Conservation (phyloP, 2,113 vertebrate species). For the Apodemus speciosus region DNA sequence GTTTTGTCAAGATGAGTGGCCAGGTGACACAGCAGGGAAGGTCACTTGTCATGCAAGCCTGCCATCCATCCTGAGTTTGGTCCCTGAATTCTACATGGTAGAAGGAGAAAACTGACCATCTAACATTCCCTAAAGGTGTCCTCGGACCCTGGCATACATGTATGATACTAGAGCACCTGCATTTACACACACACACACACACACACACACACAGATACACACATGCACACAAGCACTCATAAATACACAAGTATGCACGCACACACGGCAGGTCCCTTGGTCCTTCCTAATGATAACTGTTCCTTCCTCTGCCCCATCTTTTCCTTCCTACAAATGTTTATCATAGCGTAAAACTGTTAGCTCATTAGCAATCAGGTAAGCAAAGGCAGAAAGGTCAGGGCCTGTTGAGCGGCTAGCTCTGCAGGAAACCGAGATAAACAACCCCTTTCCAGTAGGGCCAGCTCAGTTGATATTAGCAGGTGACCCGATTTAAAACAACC, state of each 20-base stretch:
- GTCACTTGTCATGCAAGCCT: neutral
- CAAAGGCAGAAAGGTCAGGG: neutral
- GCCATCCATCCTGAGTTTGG: neutral
- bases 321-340: constrained; percentile 41
- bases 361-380: neutral
- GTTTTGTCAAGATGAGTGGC: neutral
- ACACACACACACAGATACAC: neutral
- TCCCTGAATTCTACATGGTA: neutral
- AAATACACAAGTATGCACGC: neutral
- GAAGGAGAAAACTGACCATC: neutral
- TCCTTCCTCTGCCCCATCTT: neutral
- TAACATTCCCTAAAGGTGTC: too few species aligned
- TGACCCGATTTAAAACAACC: neutral
- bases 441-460: constrained; percentile 7
- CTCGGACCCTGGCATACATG: too few species aligned
- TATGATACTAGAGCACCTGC: neutral
- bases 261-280: neutral
- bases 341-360: neutral
- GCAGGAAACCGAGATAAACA: constrained; percentile 52
- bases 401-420: neutral
- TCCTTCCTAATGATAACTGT: neutral
- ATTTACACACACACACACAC: neutral
- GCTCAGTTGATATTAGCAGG: neutral
- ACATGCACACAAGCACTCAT: neutral
- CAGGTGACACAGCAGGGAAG: neutral